These are phyloP conservation scores for Spodoptera litura DNA, from an alignment of 1,140 invertebrate genomes.

Conservation along the genomic window DNA sequence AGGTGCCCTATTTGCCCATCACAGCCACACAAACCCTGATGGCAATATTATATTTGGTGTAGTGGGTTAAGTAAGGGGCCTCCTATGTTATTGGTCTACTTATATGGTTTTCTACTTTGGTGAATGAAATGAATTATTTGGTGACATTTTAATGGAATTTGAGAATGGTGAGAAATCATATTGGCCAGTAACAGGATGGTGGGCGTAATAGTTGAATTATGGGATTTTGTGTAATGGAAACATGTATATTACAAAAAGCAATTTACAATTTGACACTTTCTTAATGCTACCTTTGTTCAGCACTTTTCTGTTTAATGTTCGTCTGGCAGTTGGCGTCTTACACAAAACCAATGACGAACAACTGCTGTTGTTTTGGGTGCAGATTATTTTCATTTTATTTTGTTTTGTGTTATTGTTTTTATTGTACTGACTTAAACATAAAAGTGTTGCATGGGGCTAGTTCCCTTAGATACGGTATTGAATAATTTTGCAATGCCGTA, in stretches of 20 bases:
- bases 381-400: constrained; percentile 19
- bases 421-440: constrained; percentile 1
- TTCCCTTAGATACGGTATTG: constrained; percentile 26
- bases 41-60: constrained; percentile 74
- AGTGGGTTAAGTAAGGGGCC: constrained; percentile 76
- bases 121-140: constrained; percentile 32
- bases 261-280: constrained; percentile 57
- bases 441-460: constrained; percentile 10
- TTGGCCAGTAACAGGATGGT: constrained; percentile 53
- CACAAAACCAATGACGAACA: background rate
- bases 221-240: constrained; percentile 49
- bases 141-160: constrained; percentile 22
- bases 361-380: constrained; percentile 20
- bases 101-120: constrained; percentile 48
- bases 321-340: constrained; percentile 4
- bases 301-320: constrained; percentile 34
- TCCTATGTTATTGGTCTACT: constrained; percentile 53
- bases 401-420: background rate
- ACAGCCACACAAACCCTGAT: constrained; percentile 60
- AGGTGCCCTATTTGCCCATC: constrained; percentile 63
- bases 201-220: constrained; percentile 52
- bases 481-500: constrained; percentile 3
- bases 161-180: constrained; percentile 42
- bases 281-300: constrained; percentile 52
- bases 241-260: constrained; percentile 21